Percentiles rank a stretch among this genome's conserved stretches.
Conservation (phyloP, 2,797 vertebrate species). For the Chlorospingus flavigularis region DNA sequence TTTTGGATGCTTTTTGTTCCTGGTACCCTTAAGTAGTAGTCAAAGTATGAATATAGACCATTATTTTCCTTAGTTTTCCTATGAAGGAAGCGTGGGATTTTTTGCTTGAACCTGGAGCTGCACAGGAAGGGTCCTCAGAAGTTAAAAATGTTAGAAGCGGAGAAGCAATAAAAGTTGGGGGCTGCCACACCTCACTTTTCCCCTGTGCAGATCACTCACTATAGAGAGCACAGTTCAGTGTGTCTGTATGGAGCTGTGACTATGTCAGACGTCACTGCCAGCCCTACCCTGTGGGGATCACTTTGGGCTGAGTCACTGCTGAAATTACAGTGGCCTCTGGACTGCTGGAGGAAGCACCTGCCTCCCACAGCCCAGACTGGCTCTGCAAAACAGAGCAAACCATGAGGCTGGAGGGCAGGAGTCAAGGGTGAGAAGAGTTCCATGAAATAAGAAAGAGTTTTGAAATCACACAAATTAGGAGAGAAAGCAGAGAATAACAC, state of each 20-base stretch:
- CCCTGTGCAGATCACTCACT: not conserved
- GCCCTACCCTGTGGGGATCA: not conserved
- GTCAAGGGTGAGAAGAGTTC: not conserved
- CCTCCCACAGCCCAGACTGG: not conserved
- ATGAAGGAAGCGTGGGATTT: not conserved
- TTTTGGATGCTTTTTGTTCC: not conserved
- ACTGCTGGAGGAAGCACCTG: accelerated
- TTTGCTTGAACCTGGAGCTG: not conserved
- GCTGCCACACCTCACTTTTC: not conserved
- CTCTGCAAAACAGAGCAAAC: not conserved
- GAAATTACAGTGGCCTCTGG: not conserved
- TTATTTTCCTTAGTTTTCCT: not conserved
- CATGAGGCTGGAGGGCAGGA: not conserved
- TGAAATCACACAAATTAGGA: not conserved
- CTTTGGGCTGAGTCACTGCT: not conserved
- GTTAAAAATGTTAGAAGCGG: not conserved
- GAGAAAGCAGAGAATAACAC: not conserved
- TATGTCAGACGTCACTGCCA: accelerated
- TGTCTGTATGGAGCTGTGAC: not conserved
- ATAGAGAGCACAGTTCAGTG: not conserved
- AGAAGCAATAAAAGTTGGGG: not conserved
- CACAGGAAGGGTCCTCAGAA: not conserved
- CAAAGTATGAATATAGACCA: not conserved
- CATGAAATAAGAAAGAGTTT: not conserved
- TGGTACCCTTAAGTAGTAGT: not conserved